phyloP scores from a whole-genome alignment of 2,113 vertebrate genomes.

The Passer montanus region DNA sequence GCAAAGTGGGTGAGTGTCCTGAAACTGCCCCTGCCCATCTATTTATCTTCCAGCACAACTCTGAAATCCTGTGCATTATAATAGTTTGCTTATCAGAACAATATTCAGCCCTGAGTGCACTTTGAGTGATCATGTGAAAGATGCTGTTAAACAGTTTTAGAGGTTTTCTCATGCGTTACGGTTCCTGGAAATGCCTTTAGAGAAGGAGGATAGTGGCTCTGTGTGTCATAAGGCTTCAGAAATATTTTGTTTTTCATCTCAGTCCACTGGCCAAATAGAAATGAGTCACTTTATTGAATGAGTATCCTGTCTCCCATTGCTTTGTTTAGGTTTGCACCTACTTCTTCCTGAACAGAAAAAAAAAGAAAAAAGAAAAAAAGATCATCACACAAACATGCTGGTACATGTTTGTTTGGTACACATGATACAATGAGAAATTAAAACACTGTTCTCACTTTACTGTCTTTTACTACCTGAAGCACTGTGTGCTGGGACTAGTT shows the following conservation, averaged over 20 bases:
- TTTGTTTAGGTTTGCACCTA: conserved; percentile 5
- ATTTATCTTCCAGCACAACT: background rate
- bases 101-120: background rate
- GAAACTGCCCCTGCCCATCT: background rate
- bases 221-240: background rate
- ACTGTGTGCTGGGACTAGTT: background rate
- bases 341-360: background rate
- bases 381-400: background rate
- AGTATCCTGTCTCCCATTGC: background rate
- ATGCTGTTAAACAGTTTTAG: background rate
- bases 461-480: background rate
- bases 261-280: background rate
- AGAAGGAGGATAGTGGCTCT: background rate
- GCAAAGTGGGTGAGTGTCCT: background rate
- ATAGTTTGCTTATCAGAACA: background rate
- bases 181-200: background rate
- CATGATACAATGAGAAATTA: background rate
- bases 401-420: background rate
- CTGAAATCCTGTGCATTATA: background rate
- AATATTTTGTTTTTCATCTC: conserved; percentile 19
- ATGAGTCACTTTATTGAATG: background rate
- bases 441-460: background rate
- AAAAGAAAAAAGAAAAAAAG: background rate
- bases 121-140: background rate
- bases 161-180: background rate